phyloP scores from a whole-genome alignment of 2,888 invertebrate species.

The Colostygia pectinataria region DNA sequence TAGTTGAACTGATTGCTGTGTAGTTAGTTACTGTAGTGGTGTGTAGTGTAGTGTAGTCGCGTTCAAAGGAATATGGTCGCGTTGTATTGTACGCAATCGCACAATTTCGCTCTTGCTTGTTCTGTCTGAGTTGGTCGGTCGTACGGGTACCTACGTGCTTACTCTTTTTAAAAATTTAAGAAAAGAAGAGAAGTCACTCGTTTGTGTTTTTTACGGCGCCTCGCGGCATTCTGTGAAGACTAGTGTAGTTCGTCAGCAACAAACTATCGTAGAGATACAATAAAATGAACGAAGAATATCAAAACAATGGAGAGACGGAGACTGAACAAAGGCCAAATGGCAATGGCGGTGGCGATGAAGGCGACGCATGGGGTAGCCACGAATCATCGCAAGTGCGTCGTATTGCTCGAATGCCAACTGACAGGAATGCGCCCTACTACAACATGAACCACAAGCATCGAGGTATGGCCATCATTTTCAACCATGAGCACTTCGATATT shows the following conservation, averaged over 20 bases:
- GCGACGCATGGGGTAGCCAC: slow-evolving; percentile 75
- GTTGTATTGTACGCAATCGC: too few species aligned
- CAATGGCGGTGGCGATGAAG: slow-evolving; percentile 62
- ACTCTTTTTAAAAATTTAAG: too few species aligned
- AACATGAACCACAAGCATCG: slow-evolving; percentile 93
- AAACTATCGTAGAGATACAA: not conserved
- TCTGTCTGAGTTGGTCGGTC: too few species aligned
- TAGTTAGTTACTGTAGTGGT: too few species aligned
- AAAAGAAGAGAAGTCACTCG: too few species aligned
- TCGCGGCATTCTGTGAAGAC: too few species aligned
- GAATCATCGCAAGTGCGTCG: slow-evolving; percentile 62
- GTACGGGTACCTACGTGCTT: too few species aligned
- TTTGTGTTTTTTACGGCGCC: too few species aligned
- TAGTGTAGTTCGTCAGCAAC: not conserved
- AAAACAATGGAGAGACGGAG: slow-evolving; percentile 57
- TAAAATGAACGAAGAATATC: slow-evolving; percentile 58
- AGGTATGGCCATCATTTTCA: slow-evolving; percentile 94
- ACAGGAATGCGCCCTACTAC: slow-evolving; percentile 89
- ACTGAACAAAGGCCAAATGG: slow-evolving; percentile 77
- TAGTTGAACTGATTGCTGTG: too few species aligned
- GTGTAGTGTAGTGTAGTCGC: too few species aligned
- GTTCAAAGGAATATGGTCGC: too few species aligned
- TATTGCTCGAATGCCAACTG: slow-evolving; percentile 84
- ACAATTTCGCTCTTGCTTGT: too few species aligned
- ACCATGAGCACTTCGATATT: slow-evolving; percentile 92